A percentile compares a stretch with the other conserved stretches of the same genome.
These are phyloP conservation scores for Clanis bilineata DNA, from an alignment of 2,888 invertebrate genomes.

Conservation along the genomic window DNA sequence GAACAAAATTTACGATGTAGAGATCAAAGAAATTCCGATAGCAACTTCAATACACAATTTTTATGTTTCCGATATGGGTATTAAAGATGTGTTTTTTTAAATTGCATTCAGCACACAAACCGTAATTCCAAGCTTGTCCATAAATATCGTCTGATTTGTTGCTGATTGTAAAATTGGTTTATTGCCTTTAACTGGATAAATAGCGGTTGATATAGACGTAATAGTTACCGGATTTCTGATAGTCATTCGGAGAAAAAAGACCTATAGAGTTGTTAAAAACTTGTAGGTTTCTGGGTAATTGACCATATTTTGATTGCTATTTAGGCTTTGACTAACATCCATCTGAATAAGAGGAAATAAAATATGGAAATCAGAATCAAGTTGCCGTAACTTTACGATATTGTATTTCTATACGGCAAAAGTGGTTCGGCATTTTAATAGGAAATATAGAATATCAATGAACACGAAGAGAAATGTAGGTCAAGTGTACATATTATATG, in stretches of 20 bases:
- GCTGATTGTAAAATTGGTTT: constrained; percentile 12
- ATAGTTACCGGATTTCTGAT: constrained; percentile 6
- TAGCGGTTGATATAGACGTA: constrained; percentile 4
- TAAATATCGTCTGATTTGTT: constrained; percentile 7
- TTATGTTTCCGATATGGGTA: not conserved
- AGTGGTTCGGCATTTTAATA: not conserved
- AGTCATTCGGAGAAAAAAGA: not conserved
- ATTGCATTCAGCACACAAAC: constrained; percentile 5
- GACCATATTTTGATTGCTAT: too few relatives aligned
- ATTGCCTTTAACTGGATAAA: constrained; percentile 11
- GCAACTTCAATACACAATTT: not conserved
- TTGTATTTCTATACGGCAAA: not conserved
- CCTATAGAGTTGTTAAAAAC: not conserved
- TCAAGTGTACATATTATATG: not conserved
- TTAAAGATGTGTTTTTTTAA: constrained; percentile 5
- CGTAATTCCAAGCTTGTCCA: not conserved
- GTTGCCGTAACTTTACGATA: not conserved
- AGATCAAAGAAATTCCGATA: not conserved
- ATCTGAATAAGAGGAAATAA: not conserved
- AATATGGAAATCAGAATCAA: not conserved
- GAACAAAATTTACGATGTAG: not conserved
- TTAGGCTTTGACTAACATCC: not conserved
- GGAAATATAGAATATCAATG: not conserved
- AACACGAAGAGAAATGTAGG: not conserved
- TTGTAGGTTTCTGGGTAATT: not conserved